phyloP scores from a whole-genome alignment of 2,113 vertebrate genomes.

The Epinephelus moara region DNA sequence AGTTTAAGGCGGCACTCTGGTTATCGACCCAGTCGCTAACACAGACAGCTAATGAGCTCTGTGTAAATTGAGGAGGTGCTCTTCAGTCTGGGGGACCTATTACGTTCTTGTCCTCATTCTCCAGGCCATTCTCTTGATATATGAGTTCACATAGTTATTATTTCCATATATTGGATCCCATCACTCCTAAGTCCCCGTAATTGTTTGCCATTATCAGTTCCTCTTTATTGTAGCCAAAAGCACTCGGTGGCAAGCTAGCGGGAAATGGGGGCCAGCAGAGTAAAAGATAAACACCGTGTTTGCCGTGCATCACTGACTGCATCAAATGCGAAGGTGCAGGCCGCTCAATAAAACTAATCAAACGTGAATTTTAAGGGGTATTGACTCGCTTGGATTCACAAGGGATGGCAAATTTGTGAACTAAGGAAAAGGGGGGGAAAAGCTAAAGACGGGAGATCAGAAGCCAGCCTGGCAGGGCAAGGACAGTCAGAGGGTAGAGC shows the following conservation, averaged over 20 bases:
- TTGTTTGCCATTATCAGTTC: slow-evolving; percentile 65
- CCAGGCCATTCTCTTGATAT: slow-evolving; percentile 46
- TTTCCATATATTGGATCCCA: slow-evolving; percentile 45
- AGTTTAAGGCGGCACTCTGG: neutral
- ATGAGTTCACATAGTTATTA: slow-evolving; percentile 50
- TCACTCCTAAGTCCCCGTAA: slow-evolving; percentile 44
- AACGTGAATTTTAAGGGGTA: slow-evolving; percentile 78
- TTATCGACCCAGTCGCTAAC: slow-evolving; percentile 5
- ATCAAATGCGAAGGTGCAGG: slow-evolving; percentile 55
- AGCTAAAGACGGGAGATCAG: slow-evolving; percentile 45
- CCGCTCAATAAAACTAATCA: slow-evolving; percentile 79
- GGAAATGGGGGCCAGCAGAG: slow-evolving; percentile 29
- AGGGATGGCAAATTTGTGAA: slow-evolving; percentile 55
- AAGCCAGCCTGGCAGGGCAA: slow-evolving; percentile 48
- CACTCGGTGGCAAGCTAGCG: slow-evolving; percentile 5
- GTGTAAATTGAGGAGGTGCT: slow-evolving; percentile 34
- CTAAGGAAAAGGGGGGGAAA: slow-evolving; percentile 23
- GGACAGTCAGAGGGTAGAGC: slow-evolving; percentile 55
- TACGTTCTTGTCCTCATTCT: slow-evolving; percentile 39
- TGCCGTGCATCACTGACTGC: slow-evolving; percentile 51
- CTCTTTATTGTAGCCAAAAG: slow-evolving; percentile 43
- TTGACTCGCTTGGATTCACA: slow-evolving; percentile 59
- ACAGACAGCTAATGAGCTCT: slow-evolving; percentile 43
- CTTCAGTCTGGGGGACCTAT: slow-evolving; percentile 40
- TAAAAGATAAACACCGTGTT: slow-evolving; percentile 58